phyloP scores from a whole-genome alignment of 2,797 vertebrate genomes.

The Amblyraja radiata region DNA sequence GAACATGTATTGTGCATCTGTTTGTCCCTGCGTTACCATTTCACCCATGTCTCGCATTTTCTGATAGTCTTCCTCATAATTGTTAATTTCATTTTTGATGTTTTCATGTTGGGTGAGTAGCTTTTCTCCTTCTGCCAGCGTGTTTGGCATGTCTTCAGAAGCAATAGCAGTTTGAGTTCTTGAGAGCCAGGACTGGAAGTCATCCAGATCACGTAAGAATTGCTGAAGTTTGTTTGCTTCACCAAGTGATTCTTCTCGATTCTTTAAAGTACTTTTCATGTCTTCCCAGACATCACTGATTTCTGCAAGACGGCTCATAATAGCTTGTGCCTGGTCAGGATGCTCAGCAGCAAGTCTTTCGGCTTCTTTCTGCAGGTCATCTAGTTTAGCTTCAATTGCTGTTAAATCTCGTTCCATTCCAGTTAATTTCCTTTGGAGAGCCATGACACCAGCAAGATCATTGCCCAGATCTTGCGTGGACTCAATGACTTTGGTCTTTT shows the following conservation, averaged over 20 bases:
- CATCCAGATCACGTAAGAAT: slow-evolving; percentile 89
- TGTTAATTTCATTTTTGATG: slow-evolving; percentile 92
- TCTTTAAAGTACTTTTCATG: slow-evolving; percentile 89
- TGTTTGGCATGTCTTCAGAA: slow-evolving; percentile 95
- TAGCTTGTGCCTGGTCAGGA: slow-evolving; percentile 84
- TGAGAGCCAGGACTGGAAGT: slow-evolving; percentile 97
- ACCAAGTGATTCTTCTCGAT: slow-evolving; percentile 87
- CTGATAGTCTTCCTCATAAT: slow-evolving; percentile 97
- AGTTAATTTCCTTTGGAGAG: slow-evolving; percentile 90
- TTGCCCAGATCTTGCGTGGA: slow-evolving; percentile 96
- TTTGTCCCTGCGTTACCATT: slow-evolving; percentile 95
- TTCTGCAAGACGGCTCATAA: slow-evolving; percentile 78
- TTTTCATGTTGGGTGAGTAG: slow-evolving; percentile 89
- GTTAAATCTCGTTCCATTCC: slow-evolving; percentile 94
- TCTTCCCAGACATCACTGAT: slow-evolving; percentile 88
- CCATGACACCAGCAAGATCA: slow-evolving; percentile 90
- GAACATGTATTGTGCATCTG: slow-evolving; percentile 96
- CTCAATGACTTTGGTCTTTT: slow-evolving; percentile 98
- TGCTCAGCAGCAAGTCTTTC: slow-evolving; percentile 81
- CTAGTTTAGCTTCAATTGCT: slow-evolving; percentile 90
- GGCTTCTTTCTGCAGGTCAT: slow-evolving; percentile 83
- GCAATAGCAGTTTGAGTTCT: slow-evolving; percentile 91
- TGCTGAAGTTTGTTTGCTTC: slow-evolving; percentile 97
- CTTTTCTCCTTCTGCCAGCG: slow-evolving; percentile 86
- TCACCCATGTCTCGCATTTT: slow-evolving; percentile 98